These are phyloP conservation scores for Ariopsis seemanni DNA, from an alignment of 2,113 vertebrate genomes.

Conservation along the genomic window DNA sequence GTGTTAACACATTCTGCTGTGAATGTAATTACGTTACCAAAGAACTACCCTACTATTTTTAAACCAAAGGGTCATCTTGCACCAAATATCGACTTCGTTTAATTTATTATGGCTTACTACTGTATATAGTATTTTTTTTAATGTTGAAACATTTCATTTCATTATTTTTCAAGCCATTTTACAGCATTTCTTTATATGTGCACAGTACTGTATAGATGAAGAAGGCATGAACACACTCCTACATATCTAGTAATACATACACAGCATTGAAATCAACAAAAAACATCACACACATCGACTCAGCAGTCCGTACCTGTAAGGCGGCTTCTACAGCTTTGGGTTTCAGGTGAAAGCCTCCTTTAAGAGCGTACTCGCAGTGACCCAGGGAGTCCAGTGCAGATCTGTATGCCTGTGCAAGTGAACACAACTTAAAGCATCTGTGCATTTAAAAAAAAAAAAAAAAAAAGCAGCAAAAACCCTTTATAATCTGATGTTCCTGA, in stretches of 20 bases:
- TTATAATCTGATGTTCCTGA: not conserved
- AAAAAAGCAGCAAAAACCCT: not conserved
- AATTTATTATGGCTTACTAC: too few species aligned
- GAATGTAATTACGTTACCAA: too few species aligned
- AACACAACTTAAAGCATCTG: not conserved
- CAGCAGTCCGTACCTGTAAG: conserved; percentile 80
- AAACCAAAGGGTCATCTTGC: too few species aligned
- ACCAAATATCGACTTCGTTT: too few species aligned
- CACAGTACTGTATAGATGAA: not conserved
- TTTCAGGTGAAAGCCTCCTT: conserved; percentile 94
- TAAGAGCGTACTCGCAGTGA: conserved; percentile 96
- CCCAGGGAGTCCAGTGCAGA: conserved; percentile 92
- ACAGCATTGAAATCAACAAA: not conserved
- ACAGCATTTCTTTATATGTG: too few species aligned
- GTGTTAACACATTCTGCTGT: too few species aligned
- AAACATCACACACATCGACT: not conserved
- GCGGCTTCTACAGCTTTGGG: conserved; percentile 93
- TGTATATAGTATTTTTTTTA: too few species aligned
- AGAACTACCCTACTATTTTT: too few species aligned
- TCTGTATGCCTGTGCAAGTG: conserved; percentile 83
- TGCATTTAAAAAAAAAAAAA: not conserved
- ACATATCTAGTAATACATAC: not conserved
- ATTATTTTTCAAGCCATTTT: too few species aligned
- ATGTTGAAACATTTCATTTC: too few species aligned
- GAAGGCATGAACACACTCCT: not conserved